A percentile compares a stretch with the other conserved stretches of the same genome.
Conservation (phyloP, 2,113 vertebrate genomes). For the Python bivittatus region DNA sequence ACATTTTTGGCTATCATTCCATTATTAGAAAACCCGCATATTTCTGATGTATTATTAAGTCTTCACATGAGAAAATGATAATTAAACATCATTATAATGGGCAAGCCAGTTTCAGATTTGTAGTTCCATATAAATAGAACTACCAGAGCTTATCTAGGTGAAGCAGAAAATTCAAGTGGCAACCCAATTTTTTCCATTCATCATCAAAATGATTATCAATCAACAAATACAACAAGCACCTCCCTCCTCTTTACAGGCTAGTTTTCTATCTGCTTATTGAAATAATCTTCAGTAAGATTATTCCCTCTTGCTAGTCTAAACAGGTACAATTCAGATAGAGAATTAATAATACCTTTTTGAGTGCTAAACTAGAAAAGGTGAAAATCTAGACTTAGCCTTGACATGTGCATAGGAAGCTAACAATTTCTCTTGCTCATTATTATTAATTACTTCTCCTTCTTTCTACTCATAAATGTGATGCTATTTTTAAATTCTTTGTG, state of each 20-base stretch:
- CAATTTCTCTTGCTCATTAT: neutral
- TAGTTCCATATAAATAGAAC: neutral
- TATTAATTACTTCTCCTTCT: slow-evolving; percentile 19
- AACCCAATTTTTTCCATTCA: neutral
- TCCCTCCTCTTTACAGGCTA: neutral
- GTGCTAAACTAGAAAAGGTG: neutral
- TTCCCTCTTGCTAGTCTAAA: neutral
- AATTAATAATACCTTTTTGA: neutral
- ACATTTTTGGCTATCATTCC: neutral
- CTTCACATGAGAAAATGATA: neutral
- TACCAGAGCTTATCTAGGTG: neutral
- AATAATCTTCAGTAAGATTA: neutral
- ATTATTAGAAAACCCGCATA: neutral
- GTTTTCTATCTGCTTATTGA: neutral
- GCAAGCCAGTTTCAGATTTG: neutral
- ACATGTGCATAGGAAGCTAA: neutral
- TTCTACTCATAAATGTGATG: slow-evolving; percentile 7
- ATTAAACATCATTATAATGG: neutral
- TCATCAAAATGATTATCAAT: neutral
- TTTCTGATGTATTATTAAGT: neutral
- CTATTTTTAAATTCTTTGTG: slow-evolving; percentile 26
- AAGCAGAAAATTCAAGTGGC: neutral
- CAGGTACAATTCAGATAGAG: neutral
- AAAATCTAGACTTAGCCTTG: neutral
- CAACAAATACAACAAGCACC: neutral